Evolutionary conservation across 1,140 invertebrate species (phyloP), one percentile per base, ranked within the genome.

Genomic region (Cotesia typhae): DNA sequence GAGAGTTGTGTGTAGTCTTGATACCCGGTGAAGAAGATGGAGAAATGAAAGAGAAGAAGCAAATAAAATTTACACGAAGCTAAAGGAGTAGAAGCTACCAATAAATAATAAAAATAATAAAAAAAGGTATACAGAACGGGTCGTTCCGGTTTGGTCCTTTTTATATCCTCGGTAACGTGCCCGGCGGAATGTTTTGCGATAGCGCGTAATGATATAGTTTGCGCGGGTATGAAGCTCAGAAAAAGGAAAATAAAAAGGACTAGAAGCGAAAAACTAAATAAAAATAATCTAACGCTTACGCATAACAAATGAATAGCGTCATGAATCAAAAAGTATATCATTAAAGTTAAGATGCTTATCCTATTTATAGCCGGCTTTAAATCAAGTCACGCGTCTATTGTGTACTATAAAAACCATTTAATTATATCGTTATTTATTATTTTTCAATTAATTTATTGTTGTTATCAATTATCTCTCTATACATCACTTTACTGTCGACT

Each of bases 151-250:
- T 77, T 79, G 72, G 72, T 74, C 35, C 70, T 71, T 73, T 67
- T 61, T 73, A 73, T 70, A 66, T 71, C 51, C 51, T 61, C 51
- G 36, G 53, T 12, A 64, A 60, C 37, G 53, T 69, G 60, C 52
- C 47, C 51, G 5, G 65, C 52, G 64, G 76, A 81, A 81, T 72
- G 65, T 60, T 66, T 57, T 28, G 73, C 75, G 76, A 79, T 80
- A 77, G 75, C 67, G 64, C 78, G 64, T 81, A 81, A 82, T 81
- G 75, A 81, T 81, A 81, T 68, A 71, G 59, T 73, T 72, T 65
- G 69, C 59, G 59, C 28, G 28, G 47, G 47, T 37, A 52, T 10
- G 53, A 12, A 63, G 35, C 47, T 57, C 55, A 71, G 53, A 70
- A 76, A 74, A 63, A 76, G 57, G 74, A 9, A 47, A 9, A 10